These are phyloP conservation scores for Tetanocera ferruginea DNA, from an alignment of 2,888 invertebrate genomes.

Conservation along the genomic window DNA sequence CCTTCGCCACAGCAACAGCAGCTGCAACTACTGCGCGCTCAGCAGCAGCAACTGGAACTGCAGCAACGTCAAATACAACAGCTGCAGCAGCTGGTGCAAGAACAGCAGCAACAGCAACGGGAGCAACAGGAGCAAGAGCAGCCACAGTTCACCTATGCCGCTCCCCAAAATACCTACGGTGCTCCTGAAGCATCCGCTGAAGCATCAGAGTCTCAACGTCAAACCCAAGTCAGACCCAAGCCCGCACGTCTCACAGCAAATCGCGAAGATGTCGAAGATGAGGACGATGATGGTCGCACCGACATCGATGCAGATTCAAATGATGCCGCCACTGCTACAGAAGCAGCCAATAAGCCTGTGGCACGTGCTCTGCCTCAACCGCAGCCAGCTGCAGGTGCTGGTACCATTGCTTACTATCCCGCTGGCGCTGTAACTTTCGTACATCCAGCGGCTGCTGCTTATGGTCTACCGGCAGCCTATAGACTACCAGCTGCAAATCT, in stretches of 20 bases:
- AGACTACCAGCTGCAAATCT: slow-evolving; percentile 48
- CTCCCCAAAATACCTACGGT: slow-evolving; percentile 46
- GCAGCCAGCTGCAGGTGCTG: slow-evolving; percentile 32
- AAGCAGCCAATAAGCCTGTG: slow-evolving; percentile 18
- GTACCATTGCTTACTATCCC: slow-evolving; percentile 57
- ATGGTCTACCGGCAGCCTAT: slow-evolving; percentile 38
- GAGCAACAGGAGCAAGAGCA: slow-evolving; percentile 10
- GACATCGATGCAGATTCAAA: slow-evolving; percentile 38
- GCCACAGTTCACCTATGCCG: slow-evolving; percentile 31
- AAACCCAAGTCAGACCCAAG: slow-evolving; percentile 9
- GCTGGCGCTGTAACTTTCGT: slow-evolving; percentile 59
- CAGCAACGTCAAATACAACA: neutral
- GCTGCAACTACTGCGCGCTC: neutral
- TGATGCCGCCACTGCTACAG: slow-evolving; percentile 37
- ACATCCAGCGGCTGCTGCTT: slow-evolving; percentile 45
- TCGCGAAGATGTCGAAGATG: slow-evolving; percentile 54
- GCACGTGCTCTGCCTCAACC: slow-evolving; percentile 35
- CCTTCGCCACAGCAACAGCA: neutral
- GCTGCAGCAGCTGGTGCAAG: neutral
- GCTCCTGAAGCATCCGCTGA: slow-evolving; percentile 40
- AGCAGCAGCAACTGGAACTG: neutral
- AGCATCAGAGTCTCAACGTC: neutral
- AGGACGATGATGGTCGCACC: slow-evolving; percentile 51
- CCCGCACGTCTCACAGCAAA: slow-evolving; percentile 53
- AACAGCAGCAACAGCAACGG: neutral